Percentiles rank a stretch among this genome's conserved stretches.
phyloP scores from a whole-genome alignment of 1,140 invertebrate genomes.

The Apis mellifera region Amel_HAv3.1 CM009935.2:1913501-1914000 shows the following conservation, averaged over 20 bases:
- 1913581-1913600: not conserved
- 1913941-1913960: constrained; percentile 44
- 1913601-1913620: not conserved
- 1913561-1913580: not conserved
- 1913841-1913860: constrained; percentile 47
- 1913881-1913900: constrained; percentile 46
- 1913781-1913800: not conserved
- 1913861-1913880: constrained; percentile 34
- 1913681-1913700: not conserved
- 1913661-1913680: constrained; percentile 17
- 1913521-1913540: not conserved
- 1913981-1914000: constrained; percentile 34
- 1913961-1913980: constrained; percentile 11
- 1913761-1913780: constrained; percentile 43
- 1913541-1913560: not conserved
- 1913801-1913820: not conserved
- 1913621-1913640: not conserved
- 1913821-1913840: not conserved
- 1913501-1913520: not conserved
- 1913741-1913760: not conserved
- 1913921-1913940: constrained; percentile 55
- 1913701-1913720: not conserved
- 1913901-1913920: constrained; percentile 34
- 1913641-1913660: not conserved
- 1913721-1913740: not conserved